Evolutionary conservation across 2,888 invertebrate species (phyloP), one percentile per base, ranked within the genome.

Genomic region (Drosophila putrida): DNA sequence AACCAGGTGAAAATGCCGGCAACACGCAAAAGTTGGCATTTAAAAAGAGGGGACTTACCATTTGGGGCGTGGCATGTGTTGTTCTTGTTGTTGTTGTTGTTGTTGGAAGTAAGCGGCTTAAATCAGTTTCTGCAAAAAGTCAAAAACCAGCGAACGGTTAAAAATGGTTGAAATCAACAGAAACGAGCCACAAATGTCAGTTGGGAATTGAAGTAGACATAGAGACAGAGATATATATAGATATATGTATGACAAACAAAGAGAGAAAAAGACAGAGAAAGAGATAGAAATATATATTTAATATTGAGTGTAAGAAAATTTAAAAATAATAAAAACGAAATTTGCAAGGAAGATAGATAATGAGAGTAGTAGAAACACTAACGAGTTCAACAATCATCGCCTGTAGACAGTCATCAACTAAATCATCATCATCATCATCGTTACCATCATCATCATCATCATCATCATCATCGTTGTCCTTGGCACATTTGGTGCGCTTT

Each of bases 61-160:
- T 15, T 44, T 9, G 11, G 31, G 69, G 46, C 20, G 62, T 50
- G 25, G 62, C 51, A 36, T 47, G 47, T 31, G 41, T 46, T 60
- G 55, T 5, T 62, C 39, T 4, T 44, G 54, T 9, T 61, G 51
- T 9, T 41, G 62, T 15, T 57, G 53, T 20, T 63, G 41, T 36
- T 58, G 57, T 13, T 59, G 60, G 44, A 33, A 51, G 77, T 90
- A 88, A 88, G 89, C 88, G 87, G 88, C 82, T 88, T 88, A 88
- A 85, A 82, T 76, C 81, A 81, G 78, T 78, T 82, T 78, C 71
- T 67, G 71, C 65, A 51, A 63, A 70, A 78, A 84, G 82, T 75
- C 73, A 75, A 69, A 82, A 80, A 57, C 55, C 60, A 75, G 53
- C 44, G 35, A 59, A 39, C 65, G 47, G 50, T 50, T 41, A 64